Conservation (phyloP, 2,797 vertebrate genomes). For the Ceryle rudis region DNA sequence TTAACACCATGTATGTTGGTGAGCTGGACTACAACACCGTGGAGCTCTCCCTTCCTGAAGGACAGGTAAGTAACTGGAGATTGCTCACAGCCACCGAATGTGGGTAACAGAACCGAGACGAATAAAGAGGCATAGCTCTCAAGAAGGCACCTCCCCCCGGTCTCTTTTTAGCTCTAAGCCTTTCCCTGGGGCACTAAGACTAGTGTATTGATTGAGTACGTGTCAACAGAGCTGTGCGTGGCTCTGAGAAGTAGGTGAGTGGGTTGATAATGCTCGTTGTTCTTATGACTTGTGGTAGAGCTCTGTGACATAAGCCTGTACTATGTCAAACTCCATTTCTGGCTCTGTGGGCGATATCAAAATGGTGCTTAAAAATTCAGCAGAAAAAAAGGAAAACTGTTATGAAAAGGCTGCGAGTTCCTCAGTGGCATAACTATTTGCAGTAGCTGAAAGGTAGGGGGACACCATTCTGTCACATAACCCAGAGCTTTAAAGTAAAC, state of each 20-base stretch:
- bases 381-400: background rate
- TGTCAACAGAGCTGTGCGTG: background rate
- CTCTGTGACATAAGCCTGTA: background rate
- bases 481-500: background rate
- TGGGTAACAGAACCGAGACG: background rate
- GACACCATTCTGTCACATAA: background rate
- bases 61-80: slow-evolving; percentile 80
- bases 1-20: slow-evolving; percentile 88
- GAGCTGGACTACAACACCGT: slow-evolving; percentile 84
- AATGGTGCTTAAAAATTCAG: background rate
- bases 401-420: background rate
- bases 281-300: background rate
- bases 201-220: rapidly evolving
- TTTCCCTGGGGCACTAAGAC: background rate
- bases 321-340: background rate
- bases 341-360: background rate
- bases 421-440: background rate
- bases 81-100: background rate
- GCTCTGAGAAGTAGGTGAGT: background rate
- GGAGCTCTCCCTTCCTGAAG: slow-evolving; percentile 85
- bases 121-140: background rate
- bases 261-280: background rate
- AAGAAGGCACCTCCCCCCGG: background rate
- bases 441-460: background rate
- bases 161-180: background rate